Base-by-base conservation (phyloP, 92 coral and sea anemone species). In the Phenganax marumi region DNA sequence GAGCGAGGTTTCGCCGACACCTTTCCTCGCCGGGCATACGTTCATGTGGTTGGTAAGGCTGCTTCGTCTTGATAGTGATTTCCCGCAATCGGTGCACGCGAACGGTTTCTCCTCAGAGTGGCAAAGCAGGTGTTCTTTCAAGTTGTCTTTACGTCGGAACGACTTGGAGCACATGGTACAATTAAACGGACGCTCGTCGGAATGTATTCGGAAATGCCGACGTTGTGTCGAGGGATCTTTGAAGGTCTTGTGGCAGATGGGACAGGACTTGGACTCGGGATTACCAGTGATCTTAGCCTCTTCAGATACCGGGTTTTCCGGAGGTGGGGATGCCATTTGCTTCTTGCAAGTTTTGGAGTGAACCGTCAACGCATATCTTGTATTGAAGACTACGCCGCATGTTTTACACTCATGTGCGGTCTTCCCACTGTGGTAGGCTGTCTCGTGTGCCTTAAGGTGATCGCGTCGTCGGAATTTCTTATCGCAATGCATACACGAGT, bases 81-180 rank as follows among this genome's bases (percentile, higher is more conserved):
- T 78, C 8, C 83, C 83, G 22, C 83, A 78, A 48, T 78, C 55
- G 0, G 47, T 13, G 33, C 83, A 78, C 18, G 83, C 18, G 63
- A 78, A 78, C 24, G 83, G 83, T 21, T 78, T 78, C 21, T 78
- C 54, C 17, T 78, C 83, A 21, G 83, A 78, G 22, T 78, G 83
- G n/a, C 83, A 78, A 19, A 78, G 26, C 83, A 63, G 26, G 52
- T 78, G 83, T 10, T 78, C 83, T 62, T 78, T 78, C 43, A 78
- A 50, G 73, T 78, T 78, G 53, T 78, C 83, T 68, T 78, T 78
- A 12, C 83, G 83, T 78, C 83, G 72, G 83, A 78, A 78, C 52
- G 83, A 78, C 73, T 78, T 78, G 19, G 83, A 24, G 83, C 83
- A 78, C 21, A 78, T 17, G 9, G 46, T 58, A 48, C 83, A 78